Base-by-base conservation (phyloP, 2,888 invertebrate genomes). In the Zaprionus obscuricornis region DNA sequence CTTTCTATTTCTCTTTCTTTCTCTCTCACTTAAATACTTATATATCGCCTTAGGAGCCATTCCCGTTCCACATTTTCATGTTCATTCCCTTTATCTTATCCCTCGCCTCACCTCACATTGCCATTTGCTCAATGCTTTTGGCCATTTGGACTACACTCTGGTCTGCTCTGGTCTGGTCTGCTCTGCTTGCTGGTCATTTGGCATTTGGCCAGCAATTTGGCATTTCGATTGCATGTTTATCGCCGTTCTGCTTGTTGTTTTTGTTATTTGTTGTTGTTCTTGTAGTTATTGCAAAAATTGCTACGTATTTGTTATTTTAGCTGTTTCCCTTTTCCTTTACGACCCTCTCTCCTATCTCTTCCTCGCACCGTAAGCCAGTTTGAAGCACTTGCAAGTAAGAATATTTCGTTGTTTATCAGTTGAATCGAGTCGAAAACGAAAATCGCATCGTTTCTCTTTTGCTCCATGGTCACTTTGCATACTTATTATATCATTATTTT, bases 201-300 rank as follows among this genome's bases (percentile, higher is more conserved):
- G 86, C 81, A 66, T 65, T 71, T 46, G 75, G 74, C 81, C 84
- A 86, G 82, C 64, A 63, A 71, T 77, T 74, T 81, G 85, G 82
- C 85, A 71, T 85, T 81, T 81, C 84, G 74, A 84, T 84, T 79
- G 81, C 84, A 79, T 73, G 69, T 65, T 78, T 65, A 72, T 68
- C 51, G 68, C 50, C 37, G 55, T 46, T 42, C 26, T 63, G 54
- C 40, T 59, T 68, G 50, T 63, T 43, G 14, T 46, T 36, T 20
- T 37, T 36, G 2, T 16, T 45, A n/a, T 29, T 49, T 31, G 11
- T 34, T 33, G 24, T 16, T 50, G n/a, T 13, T 29, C 2, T 39
- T 31, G 50, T 36, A 11, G 40, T 34, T 70, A 59, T 66, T 68
- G 67, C 60, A 72, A 51, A 54, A 72, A 72, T 51, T 51, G 73